phyloP scores from a whole-genome alignment of 2,113 vertebrate genomes.

The Ploceus nigricollis region DNA sequence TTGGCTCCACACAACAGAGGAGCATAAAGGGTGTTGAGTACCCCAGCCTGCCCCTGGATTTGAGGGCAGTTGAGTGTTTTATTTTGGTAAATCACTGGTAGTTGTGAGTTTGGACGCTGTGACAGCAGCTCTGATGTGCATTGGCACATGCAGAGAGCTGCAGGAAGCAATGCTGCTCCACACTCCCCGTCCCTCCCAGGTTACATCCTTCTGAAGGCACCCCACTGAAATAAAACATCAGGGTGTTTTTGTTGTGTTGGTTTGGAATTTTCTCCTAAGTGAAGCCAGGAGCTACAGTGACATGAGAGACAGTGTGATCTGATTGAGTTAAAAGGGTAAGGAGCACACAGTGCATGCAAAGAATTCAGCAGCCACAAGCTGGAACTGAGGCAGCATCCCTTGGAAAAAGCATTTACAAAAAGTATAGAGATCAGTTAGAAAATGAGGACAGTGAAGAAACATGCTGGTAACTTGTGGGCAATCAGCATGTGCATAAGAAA shows the following conservation, averaged over 20 bases:
- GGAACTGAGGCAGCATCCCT: background rate
- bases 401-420: background rate
- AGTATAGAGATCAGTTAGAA: background rate
- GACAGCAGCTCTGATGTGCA: background rate
- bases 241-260: fast-evolving
- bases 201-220: background rate
- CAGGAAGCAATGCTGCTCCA: background rate
- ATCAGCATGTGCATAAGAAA: fast-evolving
- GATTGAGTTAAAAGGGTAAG: background rate
- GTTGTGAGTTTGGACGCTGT: fast-evolving
- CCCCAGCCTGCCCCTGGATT: fast-evolving
- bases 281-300: background rate
- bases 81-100: background rate
- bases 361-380: background rate
- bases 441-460: background rate
- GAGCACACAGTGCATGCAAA: fast-evolving
- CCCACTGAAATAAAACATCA: background rate
- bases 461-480: background rate
- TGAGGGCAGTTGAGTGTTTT: background rate
- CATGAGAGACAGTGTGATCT: background rate
- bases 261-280: background rate
- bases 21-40: fast-evolving
- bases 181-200: background rate
- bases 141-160: fast-evolving
- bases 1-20: background rate